Base-by-base conservation (phyloP, 2,113 vertebrate genomes). In the Solea senegalensis region DNA sequence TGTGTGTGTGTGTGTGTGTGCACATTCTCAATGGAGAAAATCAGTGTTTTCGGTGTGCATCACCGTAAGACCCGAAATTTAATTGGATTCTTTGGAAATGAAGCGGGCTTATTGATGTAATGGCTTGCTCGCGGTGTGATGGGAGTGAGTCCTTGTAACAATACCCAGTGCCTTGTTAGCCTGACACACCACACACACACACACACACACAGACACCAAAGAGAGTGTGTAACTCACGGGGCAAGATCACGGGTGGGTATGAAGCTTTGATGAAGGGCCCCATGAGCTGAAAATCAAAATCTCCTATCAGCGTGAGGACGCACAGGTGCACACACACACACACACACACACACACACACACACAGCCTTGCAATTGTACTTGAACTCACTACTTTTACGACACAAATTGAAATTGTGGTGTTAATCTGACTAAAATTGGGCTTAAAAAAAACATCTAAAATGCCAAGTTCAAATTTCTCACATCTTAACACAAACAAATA, bases 101-200 rank as follows among this genome's bases (percentile, higher is more conserved):
- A 88, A 84, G 86, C 81, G 80, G 83, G 84, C 81, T 90, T 88
- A 89, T 86, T 86, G 90, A 88, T 88, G 86, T 92, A 93, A 92
- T 92, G 89, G 86, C 82, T 90, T 85, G 87, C 90, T 92, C 78
- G 91, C 88, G 88, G 81, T 90, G 88, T 65, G 84, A 76, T 88
- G 89, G 87, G 89, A 88, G 87, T 81, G 86, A 82, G 81, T 74
- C 83, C 81, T 94, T 95, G 91, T 92, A 88, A 96, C 95, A 95
- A 94, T 83, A 81, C 77, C 81, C 80, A 83, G 74, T 73, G 87
- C 85, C 88, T 92, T 72, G 81, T 91, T 90, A 91, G 74, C 65
- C 85, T 86, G 84, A 65, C 51, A 58, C 13, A 58, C 60, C 72
- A 55, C 66, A 69, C 44, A 50, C 65, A 64, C 51, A 71, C 44